Conservation (phyloP, 2,113 vertebrate genomes). For the Sprattus sprattus region DNA sequence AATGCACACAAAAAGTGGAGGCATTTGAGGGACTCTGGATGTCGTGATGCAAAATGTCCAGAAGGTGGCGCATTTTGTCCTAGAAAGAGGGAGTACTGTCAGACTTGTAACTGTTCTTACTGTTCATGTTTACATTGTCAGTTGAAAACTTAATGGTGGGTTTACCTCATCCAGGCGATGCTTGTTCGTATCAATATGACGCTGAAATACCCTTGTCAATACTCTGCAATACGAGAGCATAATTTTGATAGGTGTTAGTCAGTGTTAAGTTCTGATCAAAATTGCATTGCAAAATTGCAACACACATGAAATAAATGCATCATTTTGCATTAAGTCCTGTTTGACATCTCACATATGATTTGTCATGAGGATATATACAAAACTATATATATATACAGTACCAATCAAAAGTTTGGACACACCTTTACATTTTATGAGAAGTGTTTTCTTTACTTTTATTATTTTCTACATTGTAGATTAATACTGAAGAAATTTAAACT, state of each 20-base stretch:
- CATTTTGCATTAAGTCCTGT: too few relatives aligned
- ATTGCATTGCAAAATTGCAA: too few relatives aligned
- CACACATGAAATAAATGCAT: too few relatives aligned
- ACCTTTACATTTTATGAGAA: too few relatives aligned
- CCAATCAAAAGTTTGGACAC: too few relatives aligned
- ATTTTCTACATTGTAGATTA: too few relatives aligned
- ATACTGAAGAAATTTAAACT: too few relatives aligned
- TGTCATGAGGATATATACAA: background rate
- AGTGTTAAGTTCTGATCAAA: background rate
- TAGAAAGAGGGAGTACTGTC: constrained; percentile 30
- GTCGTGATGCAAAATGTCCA: constrained; percentile 69
- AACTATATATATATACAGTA: too few relatives aligned
- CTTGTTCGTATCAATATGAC: constrained; percentile 70
- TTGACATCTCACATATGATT: background rate
- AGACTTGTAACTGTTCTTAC: background rate
- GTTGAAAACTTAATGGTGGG: background rate
- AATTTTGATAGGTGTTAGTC: background rate
- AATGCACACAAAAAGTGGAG: constrained; percentile 31
- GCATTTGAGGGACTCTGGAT: constrained; percentile 56
- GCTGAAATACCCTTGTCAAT: constrained; percentile 65
- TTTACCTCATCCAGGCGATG: constrained; percentile 69
- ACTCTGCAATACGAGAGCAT: constrained; percentile 55
- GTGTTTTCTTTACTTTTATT: too few relatives aligned
- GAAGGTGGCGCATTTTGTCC: constrained; percentile 76
- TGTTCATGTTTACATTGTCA: background rate